Evolutionary conservation across 2,888 invertebrate species (phyloP), one percentile per base, ranked within the genome.

Genomic region (Nemotelus pantherinus): DNA sequence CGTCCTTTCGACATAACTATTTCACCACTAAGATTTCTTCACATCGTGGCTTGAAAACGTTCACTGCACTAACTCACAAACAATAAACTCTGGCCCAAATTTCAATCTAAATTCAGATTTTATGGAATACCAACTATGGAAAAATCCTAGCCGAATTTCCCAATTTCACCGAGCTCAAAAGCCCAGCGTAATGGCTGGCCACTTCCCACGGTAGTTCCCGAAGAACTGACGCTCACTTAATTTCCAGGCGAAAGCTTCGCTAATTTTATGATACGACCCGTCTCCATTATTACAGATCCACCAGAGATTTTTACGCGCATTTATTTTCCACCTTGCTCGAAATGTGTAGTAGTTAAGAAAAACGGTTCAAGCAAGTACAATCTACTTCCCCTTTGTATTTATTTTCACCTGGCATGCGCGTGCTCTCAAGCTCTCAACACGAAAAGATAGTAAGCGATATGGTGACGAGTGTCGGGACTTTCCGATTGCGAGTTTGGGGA

Each of bases 151-250:
- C 39, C 63, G 41, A 43, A 43, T 63, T 63, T 63, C 4, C 63
- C 25, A 25, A 25, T 25, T 25, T 25, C 25, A 25, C 25, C 25
- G 25, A 25, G 25, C 25, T 25, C 25, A 63, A 3, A 43, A 3
- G 39, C 63, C 65, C 65, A 65, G 65, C 65, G 7, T 9, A 65
- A 45, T n/a, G 53, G 70, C 70, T 70, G 70, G 55, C 70, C 70
- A 70, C 70, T 55, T 55, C 44, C 70, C 70, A 70, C 70, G 70
- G 43, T 70, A 70, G 70, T 70, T 70, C 70, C 70, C 70, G 70
- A 53, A 70, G 70, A 70, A 70, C 70, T 70, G 55, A 55, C 44
- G 6, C 4, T 41, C 55, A 70, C 43, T 5, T 70, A 55, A 70
- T 70, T 70, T 70, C 43, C 2, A 41, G 55, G 43, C 7, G 44